phyloP scores from a whole-genome alignment of 2,888 invertebrate genomes.

The Ceriagrion tenellum region DNA sequence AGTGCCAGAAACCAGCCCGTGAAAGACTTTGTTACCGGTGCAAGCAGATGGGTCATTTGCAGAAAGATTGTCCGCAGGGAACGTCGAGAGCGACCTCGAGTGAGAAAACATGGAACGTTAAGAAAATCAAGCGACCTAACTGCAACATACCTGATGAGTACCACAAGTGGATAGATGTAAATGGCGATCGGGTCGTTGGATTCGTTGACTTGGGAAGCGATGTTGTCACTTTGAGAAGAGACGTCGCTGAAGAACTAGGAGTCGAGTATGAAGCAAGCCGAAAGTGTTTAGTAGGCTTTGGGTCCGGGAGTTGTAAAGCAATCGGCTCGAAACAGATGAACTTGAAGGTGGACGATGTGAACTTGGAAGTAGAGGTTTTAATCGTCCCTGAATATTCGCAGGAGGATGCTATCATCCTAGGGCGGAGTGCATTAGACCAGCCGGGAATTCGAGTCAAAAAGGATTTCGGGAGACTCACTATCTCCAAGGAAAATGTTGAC shows the following conservation, averaged over 20 bases:
- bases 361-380: neutral
- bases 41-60: no score
- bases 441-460: neutral
- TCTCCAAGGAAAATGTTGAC: no score
- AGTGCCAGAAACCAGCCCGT: no score
- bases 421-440: neutral
- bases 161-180: no score
- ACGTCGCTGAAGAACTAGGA: neutral
- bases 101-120: no score
- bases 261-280: neutral
- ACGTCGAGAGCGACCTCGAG: no score
- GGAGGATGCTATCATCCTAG: neutral
- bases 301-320: neutral
- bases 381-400: neutral
- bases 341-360: neutral
- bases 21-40: no score
- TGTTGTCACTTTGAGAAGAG: neutral
- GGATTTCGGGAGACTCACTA: neutral
- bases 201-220: no score
- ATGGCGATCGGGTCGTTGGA: no score
- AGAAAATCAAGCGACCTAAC: no score
- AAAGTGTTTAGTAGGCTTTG: neutral
- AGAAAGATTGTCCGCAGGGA: no score
- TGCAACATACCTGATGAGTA: no score
- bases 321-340: neutral